These are phyloP conservation scores for Strix uralensis DNA, from an alignment of 2,113 vertebrate species.

Conservation along the genomic window DNA sequence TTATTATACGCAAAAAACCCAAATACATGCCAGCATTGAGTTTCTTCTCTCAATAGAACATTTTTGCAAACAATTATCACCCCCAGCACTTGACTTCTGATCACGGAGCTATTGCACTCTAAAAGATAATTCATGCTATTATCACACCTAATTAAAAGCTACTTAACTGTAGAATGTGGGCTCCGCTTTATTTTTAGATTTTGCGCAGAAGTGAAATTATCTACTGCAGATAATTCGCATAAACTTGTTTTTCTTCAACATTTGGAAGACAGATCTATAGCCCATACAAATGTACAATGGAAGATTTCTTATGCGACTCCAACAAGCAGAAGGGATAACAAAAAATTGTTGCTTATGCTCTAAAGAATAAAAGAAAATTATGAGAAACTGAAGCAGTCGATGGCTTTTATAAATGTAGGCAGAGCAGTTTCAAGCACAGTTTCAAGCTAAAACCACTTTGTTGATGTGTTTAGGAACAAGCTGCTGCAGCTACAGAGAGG, in stretches of 20 bases:
- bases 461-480: not conserved
- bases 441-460: not conserved
- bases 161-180: conserved; percentile 14
- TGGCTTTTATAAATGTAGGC: not conserved
- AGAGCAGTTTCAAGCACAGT: not conserved
- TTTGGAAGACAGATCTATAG: not conserved
- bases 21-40: not conserved
- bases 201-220: not conserved
- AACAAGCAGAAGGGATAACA: not conserved
- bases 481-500: conserved; percentile 20
- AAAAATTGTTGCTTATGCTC: not conserved
- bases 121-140: conserved; percentile 44
- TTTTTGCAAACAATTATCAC: conserved; percentile 29
- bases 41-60: not conserved
- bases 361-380: not conserved
- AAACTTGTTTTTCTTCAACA: conserved; percentile 5
- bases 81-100: conserved; percentile 32
- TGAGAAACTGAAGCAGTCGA: not conserved
- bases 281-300: not conserved
- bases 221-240: not conserved
- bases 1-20: not conserved
- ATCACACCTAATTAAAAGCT: conserved; percentile 53
- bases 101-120: not conserved
- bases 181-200: conserved; percentile 1
- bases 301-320: not conserved